These are phyloP conservation scores for Triplophysa bombifrons DNA, from an alignment of 2,797 vertebrate genomes.

Conservation along the genomic window DNA sequence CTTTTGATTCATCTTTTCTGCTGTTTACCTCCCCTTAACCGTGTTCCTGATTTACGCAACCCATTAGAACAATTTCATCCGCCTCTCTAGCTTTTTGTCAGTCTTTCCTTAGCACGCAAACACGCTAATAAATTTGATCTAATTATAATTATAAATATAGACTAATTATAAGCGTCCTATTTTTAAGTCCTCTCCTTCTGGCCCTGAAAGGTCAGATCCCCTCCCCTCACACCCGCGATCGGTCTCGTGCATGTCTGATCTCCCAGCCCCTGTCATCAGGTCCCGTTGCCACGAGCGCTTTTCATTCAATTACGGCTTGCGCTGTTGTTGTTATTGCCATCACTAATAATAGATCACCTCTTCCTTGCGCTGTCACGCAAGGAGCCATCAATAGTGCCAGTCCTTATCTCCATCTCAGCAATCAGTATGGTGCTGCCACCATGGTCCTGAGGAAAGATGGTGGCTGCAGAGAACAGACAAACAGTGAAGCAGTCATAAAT, in stretches of 20 bases:
- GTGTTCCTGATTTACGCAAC: constrained; percentile 16
- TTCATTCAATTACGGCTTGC: constrained; percentile 71
- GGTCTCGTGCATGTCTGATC: constrained; percentile 42
- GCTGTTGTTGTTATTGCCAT: constrained; percentile 69
- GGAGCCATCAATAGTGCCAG: constrained; percentile 65
- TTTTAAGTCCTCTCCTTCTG: constrained; percentile 28
- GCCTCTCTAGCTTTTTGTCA: background rate
- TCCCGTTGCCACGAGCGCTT: constrained; percentile 54
- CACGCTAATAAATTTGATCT: background rate
- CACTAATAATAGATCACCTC: constrained; percentile 69
- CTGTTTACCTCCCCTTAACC: background rate
- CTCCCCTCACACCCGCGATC: constrained; percentile 14
- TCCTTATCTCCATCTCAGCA: constrained; percentile 68
- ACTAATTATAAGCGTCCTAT: constrained; percentile 50
- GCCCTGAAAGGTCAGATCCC: constrained; percentile 12
- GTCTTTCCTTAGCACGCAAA: background rate
- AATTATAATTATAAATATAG: background rate
- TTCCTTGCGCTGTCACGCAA: constrained; percentile 66
- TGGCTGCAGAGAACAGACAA: constrained; percentile 58
- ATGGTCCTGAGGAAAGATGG: constrained; percentile 38
- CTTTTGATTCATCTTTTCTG: constrained; percentile 21
- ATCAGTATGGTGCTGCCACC: constrained; percentile 71
- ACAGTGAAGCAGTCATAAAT: constrained; percentile 51
- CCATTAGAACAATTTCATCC: background rate
- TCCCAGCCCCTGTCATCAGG: constrained; percentile 45